Percentiles rank a stretch among this genome's conserved stretches.
phyloP scores from a whole-genome alignment of 2,888 invertebrate genomes.

The Sussaba pulchella region DNA sequence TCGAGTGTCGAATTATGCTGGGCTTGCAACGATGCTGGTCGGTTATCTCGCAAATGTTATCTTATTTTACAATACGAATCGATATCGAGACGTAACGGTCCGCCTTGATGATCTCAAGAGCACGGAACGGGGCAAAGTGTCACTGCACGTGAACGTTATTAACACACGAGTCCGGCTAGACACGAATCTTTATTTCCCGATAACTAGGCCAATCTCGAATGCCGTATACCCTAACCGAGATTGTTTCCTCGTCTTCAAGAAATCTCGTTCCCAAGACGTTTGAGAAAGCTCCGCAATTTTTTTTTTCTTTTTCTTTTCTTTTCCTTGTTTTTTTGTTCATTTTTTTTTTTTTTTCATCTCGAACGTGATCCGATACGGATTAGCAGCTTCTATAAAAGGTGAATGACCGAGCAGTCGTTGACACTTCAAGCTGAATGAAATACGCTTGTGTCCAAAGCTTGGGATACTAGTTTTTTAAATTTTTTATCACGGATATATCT shows the following conservation, averaged over 20 bases:
- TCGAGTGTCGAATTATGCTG: too few species aligned
- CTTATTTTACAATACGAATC: background rate
- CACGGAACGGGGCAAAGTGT: background rate
- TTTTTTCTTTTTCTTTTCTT: too few species aligned
- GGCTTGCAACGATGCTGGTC: too few species aligned
- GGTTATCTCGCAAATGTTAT: background rate
- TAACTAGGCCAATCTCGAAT: slow-evolving; percentile 38
- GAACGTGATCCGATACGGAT: too few species aligned
- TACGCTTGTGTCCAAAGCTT: too few species aligned
- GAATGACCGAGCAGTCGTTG: background rate
- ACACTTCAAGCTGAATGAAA: background rate
- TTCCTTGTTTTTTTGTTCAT: too few species aligned
- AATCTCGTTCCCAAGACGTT: background rate
- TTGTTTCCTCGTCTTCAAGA: slow-evolving; percentile 5
- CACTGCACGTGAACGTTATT: slow-evolving; percentile 2
- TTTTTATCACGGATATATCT: too few species aligned
- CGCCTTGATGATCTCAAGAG: background rate
- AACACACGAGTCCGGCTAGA: slow-evolving; percentile 12
- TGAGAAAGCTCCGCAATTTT: background rate
- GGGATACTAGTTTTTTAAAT: too few species aligned
- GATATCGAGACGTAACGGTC: background rate
- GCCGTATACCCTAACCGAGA: slow-evolving; percentile 30
- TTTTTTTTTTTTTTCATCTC: background rate
- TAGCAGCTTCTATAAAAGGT: background rate
- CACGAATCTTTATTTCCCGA: slow-evolving; percentile 2